These are phyloP conservation scores for fruit fly (Drosophila melanogaster) DNA, from an alignment of 1,140 invertebrate genomes.

Conservation along the genomic window Release_6_plus_ISO1_MT NT_033777.3:22632501-22633000, in stretches of 20 bases:
- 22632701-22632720: slow-evolving; percentile 31
- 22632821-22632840: not conserved
- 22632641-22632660: slow-evolving; percentile 38
- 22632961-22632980: not conserved
- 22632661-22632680: slow-evolving; percentile 58
- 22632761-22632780: slow-evolving; percentile 18
- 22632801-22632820: not conserved
- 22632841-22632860: not conserved
- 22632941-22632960: not conserved
- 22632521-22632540: slow-evolving; percentile 47
- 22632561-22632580: not conserved
- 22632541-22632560: slow-evolving; percentile 51
- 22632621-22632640: slow-evolving; percentile 28
- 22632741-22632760: slow-evolving; percentile 19
- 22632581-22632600: slow-evolving; percentile 22
- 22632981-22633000: not conserved
- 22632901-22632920: not conserved
- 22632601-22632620: slow-evolving; percentile 64
- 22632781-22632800: not conserved
- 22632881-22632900: not conserved
- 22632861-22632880: not conserved
- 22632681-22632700: slow-evolving; percentile 42
- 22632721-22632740: slow-evolving; percentile 21
- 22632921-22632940: slow-evolving; percentile 3
- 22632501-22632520: slow-evolving; percentile 34